Evolutionary conservation across 2,113 vertebrate genomes (phyloP), one percentile per base, ranked within the genome.

Genomic region (Oenanthe oenanthe): DNA sequence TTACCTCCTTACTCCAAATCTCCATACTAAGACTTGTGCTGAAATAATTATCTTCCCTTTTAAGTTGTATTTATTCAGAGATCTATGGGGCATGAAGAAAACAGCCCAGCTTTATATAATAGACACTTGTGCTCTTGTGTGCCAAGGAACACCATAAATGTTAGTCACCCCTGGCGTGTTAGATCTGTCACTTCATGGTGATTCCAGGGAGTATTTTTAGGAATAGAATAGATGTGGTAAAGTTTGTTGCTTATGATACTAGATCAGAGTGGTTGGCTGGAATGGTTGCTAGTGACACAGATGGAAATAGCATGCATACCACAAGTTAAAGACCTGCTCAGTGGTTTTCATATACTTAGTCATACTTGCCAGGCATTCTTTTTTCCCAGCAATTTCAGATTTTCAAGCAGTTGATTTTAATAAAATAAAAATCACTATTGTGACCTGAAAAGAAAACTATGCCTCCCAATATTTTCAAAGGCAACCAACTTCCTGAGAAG

Each of bases 1-100:
- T 95, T 95, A 77, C 60, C 53, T 88, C 48, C 24, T 75, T 82
- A 31, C 62, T 91, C 54, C 80, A 92, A 80, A 79, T 67, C 45
- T 85, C 54, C 34, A 18, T 43, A 38, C 4, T 57, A 60, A 85
- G 38, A 43, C 14, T 86, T 60, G 61, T 68, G 38, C 67, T 85
- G 88, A 89, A 95, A 92, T 88, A 77, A 92, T 87, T 92, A 76
- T 78, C 31, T 89, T 75, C n/a, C 43, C 57, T 92, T 94, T 96
- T 47, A 95, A 81, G 81, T 70, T 90, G 31, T 45, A n/a, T 96
- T 95, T 92, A 87, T 93, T 92, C 51, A 40, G 66, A 74, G 34
- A 76, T 25, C 61, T 68, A 17, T 17, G 25, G 48, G 54, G 12
- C 76, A 79, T 47, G 73, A 72, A 68, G 92, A 48, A 42, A 85